Evolutionary conservation across 2,888 invertebrate genomes (phyloP).

Genomic region (Taenaris catops): DNA sequence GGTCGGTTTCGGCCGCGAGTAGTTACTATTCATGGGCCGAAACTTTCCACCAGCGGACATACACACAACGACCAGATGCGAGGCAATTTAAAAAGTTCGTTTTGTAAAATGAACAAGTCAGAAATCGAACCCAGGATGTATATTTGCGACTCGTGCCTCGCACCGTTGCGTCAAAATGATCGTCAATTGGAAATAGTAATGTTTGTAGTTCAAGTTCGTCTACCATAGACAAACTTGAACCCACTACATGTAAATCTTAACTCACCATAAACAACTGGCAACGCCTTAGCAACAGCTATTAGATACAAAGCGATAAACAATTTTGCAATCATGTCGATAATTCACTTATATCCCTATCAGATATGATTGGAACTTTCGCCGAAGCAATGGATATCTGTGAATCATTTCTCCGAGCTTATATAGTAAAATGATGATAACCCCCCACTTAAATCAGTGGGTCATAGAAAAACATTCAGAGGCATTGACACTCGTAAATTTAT

Average conservation of each 20-base stretch:
- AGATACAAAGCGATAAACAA: constrained; percentile 42
- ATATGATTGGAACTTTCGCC: constrained; percentile 45
- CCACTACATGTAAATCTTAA: constrained; percentile 3
- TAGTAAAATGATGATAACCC: constrained; percentile 50
- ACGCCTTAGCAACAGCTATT: constrained; percentile 43
- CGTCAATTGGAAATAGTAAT: too few species aligned
- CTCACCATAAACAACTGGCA: constrained; percentile 52
- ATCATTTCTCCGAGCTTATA: constrained; percentile 63
- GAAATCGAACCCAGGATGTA: too few species aligned
- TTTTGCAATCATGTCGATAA: constrained; percentile 48
- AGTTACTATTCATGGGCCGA: too few species aligned
- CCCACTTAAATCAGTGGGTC: constrained; percentile 57
- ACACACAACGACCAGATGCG: too few species aligned
- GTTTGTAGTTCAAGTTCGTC: too few species aligned
- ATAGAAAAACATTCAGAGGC: constrained; percentile 45
- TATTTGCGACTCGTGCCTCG: too few species aligned
- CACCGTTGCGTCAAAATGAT: too few species aligned
- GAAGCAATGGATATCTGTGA: constrained; percentile 51
- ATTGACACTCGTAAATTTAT: constrained; percentile 61
- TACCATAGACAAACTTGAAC: too few species aligned
- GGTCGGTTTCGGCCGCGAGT: too few species aligned
- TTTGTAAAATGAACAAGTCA: too few species aligned
- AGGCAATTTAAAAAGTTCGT: too few species aligned
- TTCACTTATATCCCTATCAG: constrained; percentile 4
- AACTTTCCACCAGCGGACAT: too few species aligned